phyloP scores from a whole-genome alignment of 2,113 vertebrate species.

The Paramisgurnus dabryanus region DNA sequence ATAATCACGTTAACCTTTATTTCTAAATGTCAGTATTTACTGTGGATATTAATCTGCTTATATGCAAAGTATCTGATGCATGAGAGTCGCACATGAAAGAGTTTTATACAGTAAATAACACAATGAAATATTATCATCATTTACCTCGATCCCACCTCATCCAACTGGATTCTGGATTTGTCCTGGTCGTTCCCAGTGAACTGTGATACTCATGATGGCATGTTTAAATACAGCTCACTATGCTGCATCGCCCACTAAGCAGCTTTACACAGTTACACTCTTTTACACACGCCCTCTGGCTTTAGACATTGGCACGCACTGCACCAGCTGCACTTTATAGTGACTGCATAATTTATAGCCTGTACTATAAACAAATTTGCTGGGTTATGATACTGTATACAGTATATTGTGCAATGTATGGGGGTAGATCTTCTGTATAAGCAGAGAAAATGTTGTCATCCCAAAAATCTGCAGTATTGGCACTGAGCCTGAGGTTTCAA shows the following conservation, averaged over 20 bases:
- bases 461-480: background rate
- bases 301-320: conserved; percentile 15
- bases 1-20: background rate
- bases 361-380: conserved; percentile 33
- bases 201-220: background rate
- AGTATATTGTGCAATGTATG: background rate
- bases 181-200: background rate
- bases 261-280: background rate
- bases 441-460: background rate
- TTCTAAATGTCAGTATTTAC: background rate
- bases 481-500: background rate
- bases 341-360: conserved; percentile 22
- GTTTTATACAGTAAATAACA: conserved; percentile 1
- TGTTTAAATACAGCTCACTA: conserved; percentile 41
- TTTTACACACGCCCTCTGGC: background rate
- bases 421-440: background rate
- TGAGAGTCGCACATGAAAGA: background rate
- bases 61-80: background rate
- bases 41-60: background rate
- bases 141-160: background rate
- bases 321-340: conserved; percentile 17
- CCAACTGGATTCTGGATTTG: background rate
- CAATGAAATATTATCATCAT: background rate
- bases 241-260: conserved; percentile 17
- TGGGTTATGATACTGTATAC: background rate